Conservation (phyloP, 2,888 invertebrate genomes). For the Prosapia bicincta region DNA sequence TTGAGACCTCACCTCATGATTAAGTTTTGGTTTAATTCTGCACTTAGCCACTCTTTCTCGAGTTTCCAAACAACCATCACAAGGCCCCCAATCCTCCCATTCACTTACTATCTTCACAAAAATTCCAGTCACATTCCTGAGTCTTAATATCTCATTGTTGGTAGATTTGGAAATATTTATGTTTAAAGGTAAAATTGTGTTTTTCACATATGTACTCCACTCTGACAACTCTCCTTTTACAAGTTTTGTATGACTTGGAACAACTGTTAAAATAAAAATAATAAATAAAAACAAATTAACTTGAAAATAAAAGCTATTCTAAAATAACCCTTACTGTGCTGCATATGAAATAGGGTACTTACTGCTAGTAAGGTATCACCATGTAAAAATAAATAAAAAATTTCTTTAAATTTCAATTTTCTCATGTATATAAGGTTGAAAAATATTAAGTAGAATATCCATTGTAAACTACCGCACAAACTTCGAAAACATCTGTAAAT, state of each 20-base stretch:
- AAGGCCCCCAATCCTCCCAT: conserved; percentile 55
- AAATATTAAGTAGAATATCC: too few species aligned
- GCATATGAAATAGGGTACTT: too few species aligned
- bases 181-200: background rate
- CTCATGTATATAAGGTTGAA: too few species aligned
- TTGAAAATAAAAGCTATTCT: too few species aligned
- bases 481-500: too few species aligned
- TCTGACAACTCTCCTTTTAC: background rate
- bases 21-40: conserved; percentile 46
- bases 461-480: too few species aligned
- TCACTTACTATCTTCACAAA: conserved; percentile 43
- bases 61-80: conserved; percentile 50
- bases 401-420: too few species aligned
- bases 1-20: background rate
- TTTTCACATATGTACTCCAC: background rate
- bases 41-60: conserved; percentile 51
- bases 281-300: too few species aligned
- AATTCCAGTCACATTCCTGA: background rate
- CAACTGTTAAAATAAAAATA: background rate
- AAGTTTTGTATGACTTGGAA: background rate
- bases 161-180: background rate
- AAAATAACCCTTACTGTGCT: too few species aligned
- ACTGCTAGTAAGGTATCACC: too few species aligned
- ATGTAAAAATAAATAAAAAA: too few species aligned
- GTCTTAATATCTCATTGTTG: background rate